Percentiles rank a stretch among this genome's conserved stretches.
Conservation (phyloP, 2,113 vertebrate species). For the Pavo muticus region DNA sequence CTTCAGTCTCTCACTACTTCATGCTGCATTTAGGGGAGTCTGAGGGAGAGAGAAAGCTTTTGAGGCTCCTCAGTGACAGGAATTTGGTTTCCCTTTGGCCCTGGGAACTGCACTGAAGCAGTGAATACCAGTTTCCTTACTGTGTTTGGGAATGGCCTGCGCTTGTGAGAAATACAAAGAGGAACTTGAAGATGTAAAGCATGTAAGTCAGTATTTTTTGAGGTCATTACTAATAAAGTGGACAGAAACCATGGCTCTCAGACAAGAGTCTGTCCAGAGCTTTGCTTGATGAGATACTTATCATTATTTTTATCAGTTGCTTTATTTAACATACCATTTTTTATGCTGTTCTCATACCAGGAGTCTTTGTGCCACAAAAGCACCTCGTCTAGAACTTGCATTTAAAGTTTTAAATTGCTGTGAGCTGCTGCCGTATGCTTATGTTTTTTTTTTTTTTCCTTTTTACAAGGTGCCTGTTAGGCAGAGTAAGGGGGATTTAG, state of each 20-base stretch:
- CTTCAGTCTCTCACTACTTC: background rate
- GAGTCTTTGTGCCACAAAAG: background rate
- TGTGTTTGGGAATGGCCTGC: rapidly evolving
- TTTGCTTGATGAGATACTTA: background rate
- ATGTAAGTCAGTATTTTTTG: background rate
- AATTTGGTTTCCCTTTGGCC: background rate
- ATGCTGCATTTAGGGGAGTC: background rate
- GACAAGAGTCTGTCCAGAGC: background rate
- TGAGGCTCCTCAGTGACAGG: background rate
- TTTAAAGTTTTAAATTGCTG: constrained; percentile 56
- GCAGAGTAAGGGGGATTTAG: background rate
- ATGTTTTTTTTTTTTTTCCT: background rate
- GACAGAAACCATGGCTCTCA: background rate
- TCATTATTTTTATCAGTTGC: background rate
- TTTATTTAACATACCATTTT: background rate
- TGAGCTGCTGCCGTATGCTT: constrained; percentile 39
- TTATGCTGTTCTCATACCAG: background rate
- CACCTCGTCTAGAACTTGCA: background rate
- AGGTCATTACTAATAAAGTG: background rate
- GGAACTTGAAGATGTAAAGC: background rate
- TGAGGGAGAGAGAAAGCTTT: background rate
- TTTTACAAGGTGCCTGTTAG: constrained; percentile 20
- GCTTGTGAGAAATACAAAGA: background rate
- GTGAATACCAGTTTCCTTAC: background rate
- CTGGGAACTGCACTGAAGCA: background rate